Percentiles rank a stretch among this genome's conserved stretches.
phyloP scores from a whole-genome alignment of 2,888 invertebrate genomes.

The Halictus quadricinctus region DNA sequence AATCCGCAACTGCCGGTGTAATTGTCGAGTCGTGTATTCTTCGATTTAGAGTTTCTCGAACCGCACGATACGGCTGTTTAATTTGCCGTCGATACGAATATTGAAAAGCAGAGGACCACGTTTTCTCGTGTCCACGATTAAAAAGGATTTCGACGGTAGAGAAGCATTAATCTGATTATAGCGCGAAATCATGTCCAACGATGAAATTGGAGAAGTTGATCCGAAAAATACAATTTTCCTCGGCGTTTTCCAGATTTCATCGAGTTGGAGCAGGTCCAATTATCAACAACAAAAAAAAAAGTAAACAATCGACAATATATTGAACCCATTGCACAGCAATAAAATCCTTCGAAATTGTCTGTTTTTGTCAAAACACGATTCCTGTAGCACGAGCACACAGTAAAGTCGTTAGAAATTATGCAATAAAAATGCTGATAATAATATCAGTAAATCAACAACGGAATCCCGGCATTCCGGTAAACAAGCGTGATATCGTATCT shows the following conservation, averaged over 20 bases:
- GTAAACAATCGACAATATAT: background rate
- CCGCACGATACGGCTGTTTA: background rate
- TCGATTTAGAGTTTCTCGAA: background rate
- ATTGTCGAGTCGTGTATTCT: background rate
- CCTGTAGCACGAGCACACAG: background rate
- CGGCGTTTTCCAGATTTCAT: background rate
- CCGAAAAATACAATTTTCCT: background rate
- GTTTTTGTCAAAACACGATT: background rate
- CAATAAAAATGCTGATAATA: slow-evolving; percentile 14
- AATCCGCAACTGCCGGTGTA: background rate
- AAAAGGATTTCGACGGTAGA: background rate
- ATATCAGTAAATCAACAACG: slow-evolving; percentile 15
- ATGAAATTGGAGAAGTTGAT: background rate
- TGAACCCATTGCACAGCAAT: background rate
- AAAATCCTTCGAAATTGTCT: background rate
- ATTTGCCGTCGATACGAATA: background rate
- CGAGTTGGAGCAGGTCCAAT: background rate
- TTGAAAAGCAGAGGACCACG: background rate
- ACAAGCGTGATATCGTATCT: slow-evolving; percentile 8
- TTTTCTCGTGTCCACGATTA: background rate
- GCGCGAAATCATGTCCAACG: background rate
- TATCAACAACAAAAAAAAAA: background rate
- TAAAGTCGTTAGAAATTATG: background rate
- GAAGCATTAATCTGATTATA: background rate
- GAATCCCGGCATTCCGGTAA: background rate